Percentiles rank a stretch among this genome's conserved stretches.
Evolutionary conservation across 2,888 invertebrate genomes (phyloP).

Genomic region (Cordilura impudica): DNA sequence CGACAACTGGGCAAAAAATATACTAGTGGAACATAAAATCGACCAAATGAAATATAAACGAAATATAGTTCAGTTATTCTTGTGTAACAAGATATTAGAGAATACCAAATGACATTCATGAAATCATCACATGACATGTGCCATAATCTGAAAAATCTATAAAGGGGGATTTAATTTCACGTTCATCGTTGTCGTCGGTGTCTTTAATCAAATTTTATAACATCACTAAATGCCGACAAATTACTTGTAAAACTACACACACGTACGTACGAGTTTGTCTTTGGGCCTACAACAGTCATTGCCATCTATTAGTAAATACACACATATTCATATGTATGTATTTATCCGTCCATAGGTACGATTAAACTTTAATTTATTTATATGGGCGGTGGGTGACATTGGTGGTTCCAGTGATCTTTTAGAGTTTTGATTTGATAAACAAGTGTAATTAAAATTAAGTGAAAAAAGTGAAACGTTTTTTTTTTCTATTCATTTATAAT

Average conservation of each 20-base stretch:
- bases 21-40: not conserved
- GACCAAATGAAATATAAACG: not conserved
- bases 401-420: constrained; percentile 36
- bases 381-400: not conserved
- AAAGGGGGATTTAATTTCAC: constrained; percentile 40
- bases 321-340: not conserved
- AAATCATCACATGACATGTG: not conserved
- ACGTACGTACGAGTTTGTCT: constrained; percentile 21
- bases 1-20: not conserved
- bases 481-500: constrained; percentile 52
- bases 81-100: too few species aligned
- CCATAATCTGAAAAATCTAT: constrained; percentile 23
- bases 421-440: constrained; percentile 31
- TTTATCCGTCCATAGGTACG: not conserved
- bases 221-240: constrained; percentile 71
- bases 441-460: constrained; percentile 46
- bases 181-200: constrained; percentile 65
- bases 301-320: constrained; percentile 61
- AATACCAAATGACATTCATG: not conserved
- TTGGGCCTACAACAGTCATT: constrained; percentile 64
- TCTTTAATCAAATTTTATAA: constrained; percentile 76
- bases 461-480: constrained; percentile 35
- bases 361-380: too few species aligned
- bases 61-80: too few species aligned
- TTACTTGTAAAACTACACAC: constrained; percentile 62